These are phyloP conservation scores for Pseudochromis fuscus DNA, from an alignment of 2,797 vertebrate species.

Conservation along the genomic window DNA sequence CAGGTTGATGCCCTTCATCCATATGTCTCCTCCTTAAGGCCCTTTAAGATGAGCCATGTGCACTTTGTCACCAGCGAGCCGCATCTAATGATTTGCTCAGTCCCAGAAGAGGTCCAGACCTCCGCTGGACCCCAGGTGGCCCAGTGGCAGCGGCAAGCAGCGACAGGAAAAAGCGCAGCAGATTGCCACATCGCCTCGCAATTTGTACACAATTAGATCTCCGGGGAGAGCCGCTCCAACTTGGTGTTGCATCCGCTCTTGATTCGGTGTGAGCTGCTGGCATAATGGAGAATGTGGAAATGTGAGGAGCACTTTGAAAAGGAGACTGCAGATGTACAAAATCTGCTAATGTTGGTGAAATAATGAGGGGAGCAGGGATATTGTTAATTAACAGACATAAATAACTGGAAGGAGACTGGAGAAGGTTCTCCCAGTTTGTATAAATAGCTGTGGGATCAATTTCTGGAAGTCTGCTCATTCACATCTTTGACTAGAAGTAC, in stretches of 20 bases:
- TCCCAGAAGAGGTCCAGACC: constrained; percentile 58
- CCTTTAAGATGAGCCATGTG: constrained; percentile 34
- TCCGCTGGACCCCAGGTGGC: constrained; percentile 66
- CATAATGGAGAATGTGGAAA: constrained; percentile 20
- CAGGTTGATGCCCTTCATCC: constrained; percentile 22
- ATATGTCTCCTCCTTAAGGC: constrained; percentile 36
- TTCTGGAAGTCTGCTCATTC: constrained; percentile 35
- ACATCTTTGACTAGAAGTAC: constrained; percentile 9
- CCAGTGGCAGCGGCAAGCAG: constrained; percentile 44
- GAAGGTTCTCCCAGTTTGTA: not conserved
- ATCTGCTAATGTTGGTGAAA: constrained; percentile 27
- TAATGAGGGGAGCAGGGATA: constrained; percentile 16
- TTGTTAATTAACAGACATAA: constrained; percentile 34
- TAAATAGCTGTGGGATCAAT: constrained; percentile 33
- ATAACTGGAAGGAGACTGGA: constrained; percentile 18
- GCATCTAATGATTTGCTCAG: constrained; percentile 46
- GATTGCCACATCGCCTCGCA: constrained; percentile 50
- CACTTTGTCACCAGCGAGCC: constrained; percentile 41
- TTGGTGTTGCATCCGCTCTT: constrained; percentile 43
- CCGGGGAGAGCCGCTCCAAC: constrained; percentile 49
- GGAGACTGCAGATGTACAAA: constrained; percentile 12
- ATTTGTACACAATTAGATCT: constrained; percentile 71
- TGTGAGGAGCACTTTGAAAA: constrained; percentile 39
- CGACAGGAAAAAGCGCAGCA: constrained; percentile 40
- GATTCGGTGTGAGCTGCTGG: constrained; percentile 44